Base-by-base conservation (phyloP, 2,797 vertebrate species). In the Darevskia mixta region DNA sequence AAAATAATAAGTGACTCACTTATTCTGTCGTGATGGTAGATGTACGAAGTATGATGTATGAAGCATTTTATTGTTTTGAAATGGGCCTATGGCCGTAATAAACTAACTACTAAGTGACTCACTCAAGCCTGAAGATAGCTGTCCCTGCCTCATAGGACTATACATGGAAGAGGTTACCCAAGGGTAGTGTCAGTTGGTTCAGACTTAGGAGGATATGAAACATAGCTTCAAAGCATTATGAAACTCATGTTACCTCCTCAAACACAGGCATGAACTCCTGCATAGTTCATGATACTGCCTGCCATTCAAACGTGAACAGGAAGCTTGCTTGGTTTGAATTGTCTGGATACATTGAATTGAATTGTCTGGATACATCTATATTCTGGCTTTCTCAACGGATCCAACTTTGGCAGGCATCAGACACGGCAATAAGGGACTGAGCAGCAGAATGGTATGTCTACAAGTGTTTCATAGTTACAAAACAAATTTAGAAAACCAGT, bases 401-500 rank as follows among this genome's bases (percentile, higher is more conserved):
- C 73, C 67, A 84, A 0, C 75, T n/a, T 93, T 84, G 61, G 84
- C 89, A 93, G 87, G 80, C 64, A 92, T 87, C 91, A 35, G 71
- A 18, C 41, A 79, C 92, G 82, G 83, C 78, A 92, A 89, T 87
- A 78, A 83, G 95, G 18, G 25, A 4, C 7, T 41, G 9, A 43
- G 55, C 32, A 79, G 69, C 45, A 93, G 89, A 93, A 92, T 93
- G 78, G 79, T 81, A 78, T 93, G 77, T 87, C 90, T 66, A 84
- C 20, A 61, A 83, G 83, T 64, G 79, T 58, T 87, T 73, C 45
- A 89, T 82, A 95, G 81, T 92, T 86, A 85, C 85, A 88, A 95
- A 95, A 94, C 10, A 1, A 79, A 92, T 92, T 93, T 92, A 88
- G 92, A 94, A 78, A 93, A 95, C 92, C 92, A 41, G 27, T 71